phyloP scores from a whole-genome alignment of 2,888 invertebrate genomes.

The Epicampocera succincta region DNA sequence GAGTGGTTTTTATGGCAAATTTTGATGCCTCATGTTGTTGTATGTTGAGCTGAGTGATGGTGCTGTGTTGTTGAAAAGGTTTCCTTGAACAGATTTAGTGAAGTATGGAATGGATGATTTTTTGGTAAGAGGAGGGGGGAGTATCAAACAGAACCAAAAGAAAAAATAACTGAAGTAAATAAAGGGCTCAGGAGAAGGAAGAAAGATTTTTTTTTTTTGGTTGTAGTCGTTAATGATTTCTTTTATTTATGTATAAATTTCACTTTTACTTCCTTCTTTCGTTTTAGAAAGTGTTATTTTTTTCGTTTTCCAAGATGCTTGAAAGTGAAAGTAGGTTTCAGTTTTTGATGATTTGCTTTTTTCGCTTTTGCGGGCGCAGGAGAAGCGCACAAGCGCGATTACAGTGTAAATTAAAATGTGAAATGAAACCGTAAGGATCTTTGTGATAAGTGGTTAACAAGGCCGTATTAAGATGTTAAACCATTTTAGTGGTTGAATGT shows the following conservation, averaged over 20 bases:
- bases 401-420: slow-evolving; percentile 6
- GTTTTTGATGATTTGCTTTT: background rate
- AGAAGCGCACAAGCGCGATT: background rate
- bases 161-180: too few species aligned
- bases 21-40: slow-evolving; percentile 22
- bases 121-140: background rate
- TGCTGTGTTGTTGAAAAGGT: slow-evolving; percentile 9
- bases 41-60: background rate
- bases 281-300: background rate
- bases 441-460: slow-evolving; percentile 60
- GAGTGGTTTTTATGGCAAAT: slow-evolving; percentile 14
- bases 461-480: slow-evolving; percentile 60
- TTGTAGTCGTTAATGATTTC: slow-evolving; percentile 40
- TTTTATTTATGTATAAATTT: slow-evolving; percentile 58
- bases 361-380: slow-evolving; percentile 31
- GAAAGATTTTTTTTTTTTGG: slow-evolving; percentile 37
- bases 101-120: slow-evolving; percentile 22
- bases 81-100: slow-evolving; percentile 43
- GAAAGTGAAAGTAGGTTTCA: background rate
- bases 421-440: slow-evolving; percentile 28
- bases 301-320: background rate
- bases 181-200: too few species aligned
- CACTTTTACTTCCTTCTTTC: slow-evolving; percentile 34
- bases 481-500: slow-evolving; percentile 46
- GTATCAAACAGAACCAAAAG: background rate